Evolutionary conservation across 2,113 vertebrate genomes (phyloP).

Genomic region (Eolophus roseicapilla): DNA sequence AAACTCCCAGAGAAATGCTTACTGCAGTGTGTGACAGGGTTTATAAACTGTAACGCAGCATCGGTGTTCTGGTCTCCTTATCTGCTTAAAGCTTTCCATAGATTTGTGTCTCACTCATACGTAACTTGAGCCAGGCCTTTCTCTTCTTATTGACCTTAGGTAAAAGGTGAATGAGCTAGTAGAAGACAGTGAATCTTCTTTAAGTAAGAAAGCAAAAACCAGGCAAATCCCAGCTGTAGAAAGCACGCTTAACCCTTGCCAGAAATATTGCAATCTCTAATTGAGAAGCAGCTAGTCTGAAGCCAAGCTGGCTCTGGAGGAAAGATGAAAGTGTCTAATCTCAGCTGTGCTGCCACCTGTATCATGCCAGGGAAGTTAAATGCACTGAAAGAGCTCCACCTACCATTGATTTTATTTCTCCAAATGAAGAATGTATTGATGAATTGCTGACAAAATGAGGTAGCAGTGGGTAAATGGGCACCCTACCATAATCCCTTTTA

Average conservation of each 20-base stretch:
- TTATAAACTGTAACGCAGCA: not conserved
- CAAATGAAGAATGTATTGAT: constrained; percentile 41
- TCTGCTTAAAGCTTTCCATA: not conserved
- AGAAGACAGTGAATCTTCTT: not conserved
- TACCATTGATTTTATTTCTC: constrained; percentile 52
- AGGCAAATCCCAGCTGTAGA: not conserved
- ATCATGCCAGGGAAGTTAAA: constrained; percentile 46
- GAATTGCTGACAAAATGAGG: constrained; percentile 53
- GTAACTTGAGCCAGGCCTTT: not conserved
- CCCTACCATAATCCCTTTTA: not conserved
- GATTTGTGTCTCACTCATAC: not conserved
- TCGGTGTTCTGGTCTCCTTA: not conserved
- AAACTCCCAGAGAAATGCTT: not conserved
- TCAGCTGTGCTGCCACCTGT: constrained; percentile 64
- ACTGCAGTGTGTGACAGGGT: not conserved
- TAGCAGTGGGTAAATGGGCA: constrained; percentile 50
- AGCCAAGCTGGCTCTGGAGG: constrained; percentile 59
- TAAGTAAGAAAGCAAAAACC: not conserved
- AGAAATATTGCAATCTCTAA: constrained; percentile 20
- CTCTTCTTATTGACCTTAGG: not conserved
- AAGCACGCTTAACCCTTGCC: constrained; percentile 14
- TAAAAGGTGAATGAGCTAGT: not conserved
- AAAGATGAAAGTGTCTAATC: constrained; percentile 34
- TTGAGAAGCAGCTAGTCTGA: not conserved
- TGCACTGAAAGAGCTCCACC: constrained; percentile 29